Evolutionary conservation across 2,888 invertebrate species (phyloP), one percentile per base, ranked within the genome.

Genomic region (Rhorus exstirpatorius): DNA sequence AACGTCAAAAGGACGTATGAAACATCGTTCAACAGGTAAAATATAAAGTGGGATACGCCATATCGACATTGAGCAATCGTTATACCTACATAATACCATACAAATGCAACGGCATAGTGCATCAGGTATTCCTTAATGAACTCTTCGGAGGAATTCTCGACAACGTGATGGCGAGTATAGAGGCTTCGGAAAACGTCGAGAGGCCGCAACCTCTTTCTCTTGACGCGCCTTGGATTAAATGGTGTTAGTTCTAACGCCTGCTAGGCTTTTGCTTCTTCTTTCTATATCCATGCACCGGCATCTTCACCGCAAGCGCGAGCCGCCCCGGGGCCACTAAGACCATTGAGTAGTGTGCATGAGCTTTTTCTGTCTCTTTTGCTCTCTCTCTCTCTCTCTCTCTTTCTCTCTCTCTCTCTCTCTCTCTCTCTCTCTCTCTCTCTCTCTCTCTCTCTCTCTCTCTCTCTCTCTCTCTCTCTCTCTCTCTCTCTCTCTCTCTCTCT

Each of bases 181-280:
- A 88, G 83, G 86, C 85, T 38, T 51, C 41, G 61, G 6, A 53
- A 53, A 68, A 68, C 21, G 35, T 58, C 41, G 17, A 55, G 70
- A 55, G 75, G 79, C 68, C 63, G 75, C 65, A 85, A 84, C 83
- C 85, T 89, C 89, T 88, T 87, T 85, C 83, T 86, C 89, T 89
- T 92, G 91, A 91, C 91, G 91, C 91, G 74, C 19, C 75, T 65
- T 46, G 70, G 75, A 91, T 90, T 90, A 91, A 90, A 91, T 90
- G 89, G 92, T 92, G 92, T 93, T 92, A 92, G 92, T 90, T 92
- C 91, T 92, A 90, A 92, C 92, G 91, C 92, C 92, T 90, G 83
- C 86, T 49, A 88, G 79, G 86, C 87, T 70, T n/a, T n/a, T 35
- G 31, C 68, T 55, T 49, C 76, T 61, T 70, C 67, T 72, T 49